Base-by-base conservation (phyloP, 2,113 vertebrate species). In the Ardeotis arabs region DNA sequence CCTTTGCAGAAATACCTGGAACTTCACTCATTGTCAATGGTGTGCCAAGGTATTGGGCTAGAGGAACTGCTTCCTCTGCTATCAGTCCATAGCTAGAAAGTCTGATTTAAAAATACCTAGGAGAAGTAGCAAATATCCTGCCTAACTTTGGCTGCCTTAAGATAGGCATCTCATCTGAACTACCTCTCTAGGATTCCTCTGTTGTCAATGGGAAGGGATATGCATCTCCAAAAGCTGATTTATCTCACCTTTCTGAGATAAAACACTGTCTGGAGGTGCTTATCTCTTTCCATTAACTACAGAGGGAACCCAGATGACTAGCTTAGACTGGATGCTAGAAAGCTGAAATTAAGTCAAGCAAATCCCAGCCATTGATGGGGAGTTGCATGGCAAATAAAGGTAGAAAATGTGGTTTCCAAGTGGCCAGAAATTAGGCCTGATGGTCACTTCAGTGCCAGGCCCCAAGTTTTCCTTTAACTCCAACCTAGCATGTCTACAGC, bases 171-270 rank as follows among this genome's bases (percentile, higher is more conserved):
- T 52, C 22, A 25, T 55, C 29, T 45, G 62, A 95, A 24, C 31
- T 68, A 14, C 33, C 33, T 84, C 60, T 72, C 62, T 31, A 89
- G 16, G 44, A 72, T 47, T 55, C 75, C 52, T 95, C 50, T 89
- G 50, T 25, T 87, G 56, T 60, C 73, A 72, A 14, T 20, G 23
- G 52, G 47, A 93, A 95, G 5, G 23, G 73, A 82, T 53, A 49
- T 2, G 7, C 39, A 75, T 49, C 87, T 91, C 87, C 80, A 82
- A 94, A 95, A 82, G 62, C 29, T 83, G 73, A 78, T 92, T 95
- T 87, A 59, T 84, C 91, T 89, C 87, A 87, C 56, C 69, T 92
- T 90, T 55, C 82, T 18, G 44, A 89, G 73, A 89, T 72, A 91
- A 92, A 78, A 35, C 59, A 35, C 55, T 55, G 44, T n/a, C 83